Percentiles rank a stretch among this genome's conserved stretches.
phyloP scores from a whole-genome alignment of 1,140 invertebrate species.

The Aphis gossypii region DNA sequence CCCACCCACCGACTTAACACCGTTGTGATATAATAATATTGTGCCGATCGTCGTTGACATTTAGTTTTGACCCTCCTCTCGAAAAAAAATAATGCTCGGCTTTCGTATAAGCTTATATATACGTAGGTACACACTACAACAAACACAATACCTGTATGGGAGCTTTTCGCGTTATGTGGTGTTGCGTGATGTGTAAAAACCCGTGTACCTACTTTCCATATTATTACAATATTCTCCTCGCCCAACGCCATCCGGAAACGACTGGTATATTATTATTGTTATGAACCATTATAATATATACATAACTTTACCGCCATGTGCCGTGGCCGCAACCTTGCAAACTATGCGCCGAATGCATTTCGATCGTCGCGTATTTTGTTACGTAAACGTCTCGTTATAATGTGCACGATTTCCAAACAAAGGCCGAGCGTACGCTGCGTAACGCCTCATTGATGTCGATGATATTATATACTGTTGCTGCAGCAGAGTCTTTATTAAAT shows the following conservation, averaged over 20 bases:
- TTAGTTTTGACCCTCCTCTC: neutral
- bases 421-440: neutral
- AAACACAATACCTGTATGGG: neutral
- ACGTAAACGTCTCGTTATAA: neutral
- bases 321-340: neutral
- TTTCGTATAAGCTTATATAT: too few relatives aligned
- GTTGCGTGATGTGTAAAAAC: neutral
- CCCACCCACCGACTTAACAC: neutral
- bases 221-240: neutral
- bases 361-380: neutral
- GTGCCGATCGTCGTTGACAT: neutral
- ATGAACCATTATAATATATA: neutral
- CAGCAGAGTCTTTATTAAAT: neutral
- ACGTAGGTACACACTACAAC: too few relatives aligned
- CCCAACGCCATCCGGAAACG: conserved; percentile 7
- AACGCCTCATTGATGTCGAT: neutral
- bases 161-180: neutral
- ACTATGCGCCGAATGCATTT: neutral
- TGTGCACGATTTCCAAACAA: neutral
- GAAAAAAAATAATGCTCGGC: neutral
- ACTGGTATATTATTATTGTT: neutral
- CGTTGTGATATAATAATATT: neutral
- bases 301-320: neutral
- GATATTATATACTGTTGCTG: neutral
- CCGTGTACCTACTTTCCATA: neutral